These are phyloP conservation scores for Sciurus niger DNA, from an alignment of 2,113 vertebrate species.

Conservation along the genomic window DNA sequence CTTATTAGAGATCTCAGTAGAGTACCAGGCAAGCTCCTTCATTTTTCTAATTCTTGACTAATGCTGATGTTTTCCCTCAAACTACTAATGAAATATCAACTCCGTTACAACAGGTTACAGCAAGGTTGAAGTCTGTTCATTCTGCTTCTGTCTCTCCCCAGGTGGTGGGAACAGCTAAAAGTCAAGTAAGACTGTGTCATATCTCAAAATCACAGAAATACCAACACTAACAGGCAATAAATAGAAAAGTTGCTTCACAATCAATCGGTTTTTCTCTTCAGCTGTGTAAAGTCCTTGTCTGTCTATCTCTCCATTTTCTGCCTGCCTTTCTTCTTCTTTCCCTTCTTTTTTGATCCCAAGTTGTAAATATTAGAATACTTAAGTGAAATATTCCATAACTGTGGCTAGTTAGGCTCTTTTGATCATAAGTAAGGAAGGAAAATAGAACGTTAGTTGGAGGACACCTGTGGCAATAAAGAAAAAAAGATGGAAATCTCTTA, in stretches of 20 bases:
- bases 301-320: not conserved
- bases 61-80: not conserved
- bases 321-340: not conserved
- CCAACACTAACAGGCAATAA: not conserved
- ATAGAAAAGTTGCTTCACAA: not conserved
- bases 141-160: not conserved
- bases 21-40: not conserved
- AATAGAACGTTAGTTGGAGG: not conserved
- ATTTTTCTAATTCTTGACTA: not conserved
- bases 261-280: not conserved
- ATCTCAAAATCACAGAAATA: slow-evolving; percentile 21
- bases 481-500: no score
- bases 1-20: not conserved
- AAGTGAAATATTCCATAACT: not conserved
- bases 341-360: not conserved
- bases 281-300: not conserved
- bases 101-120: not conserved
- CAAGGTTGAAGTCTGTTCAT: not conserved
- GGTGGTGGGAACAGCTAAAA: not conserved
- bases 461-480: not conserved
- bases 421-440: not conserved
- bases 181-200: not conserved
- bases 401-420: not conserved
- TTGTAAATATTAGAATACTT: not conserved
- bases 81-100: not conserved